Conservation (phyloP, 1,140 invertebrate genomes). For the Thalassaphorura encarpata region DNA sequence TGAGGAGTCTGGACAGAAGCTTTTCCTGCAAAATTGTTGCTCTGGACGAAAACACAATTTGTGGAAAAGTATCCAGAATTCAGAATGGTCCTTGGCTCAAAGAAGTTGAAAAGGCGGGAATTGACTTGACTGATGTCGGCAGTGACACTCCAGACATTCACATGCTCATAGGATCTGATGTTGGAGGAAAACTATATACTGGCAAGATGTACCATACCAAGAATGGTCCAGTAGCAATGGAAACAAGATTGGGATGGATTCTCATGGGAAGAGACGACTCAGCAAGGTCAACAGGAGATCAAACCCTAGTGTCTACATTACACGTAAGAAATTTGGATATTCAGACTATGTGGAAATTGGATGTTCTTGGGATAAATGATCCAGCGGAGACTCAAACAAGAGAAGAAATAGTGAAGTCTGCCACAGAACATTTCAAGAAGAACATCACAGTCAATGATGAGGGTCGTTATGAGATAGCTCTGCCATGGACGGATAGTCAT, state of each 20-base stretch:
- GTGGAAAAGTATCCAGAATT: conserved; percentile 1
- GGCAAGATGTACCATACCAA: neutral
- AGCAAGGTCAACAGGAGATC: neutral
- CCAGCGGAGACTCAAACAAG: neutral
- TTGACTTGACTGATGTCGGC: no score
- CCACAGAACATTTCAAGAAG: neutral
- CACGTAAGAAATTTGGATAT: conserved; percentile 24
- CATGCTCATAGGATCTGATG: conserved; percentile 4
- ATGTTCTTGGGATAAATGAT: conserved; percentile 27
- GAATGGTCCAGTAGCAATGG: conserved; percentile 28
- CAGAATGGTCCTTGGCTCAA: conserved; percentile 4
- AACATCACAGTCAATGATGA: neutral
- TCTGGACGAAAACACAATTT: conserved; percentile 4
- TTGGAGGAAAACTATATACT: neutral
- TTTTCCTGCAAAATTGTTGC: neutral
- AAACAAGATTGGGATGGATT: conserved; percentile 35
- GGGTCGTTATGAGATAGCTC: conserved; percentile 6
- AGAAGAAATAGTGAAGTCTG: conserved; percentile 1
- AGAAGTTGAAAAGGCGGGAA: conserved; percentile 1
- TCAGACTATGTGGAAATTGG: conserved; percentile 36
- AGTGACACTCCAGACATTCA: neutral
- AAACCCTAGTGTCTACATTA: conserved; percentile 21
- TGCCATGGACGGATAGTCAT: conserved; percentile 10
- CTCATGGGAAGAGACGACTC: conserved; percentile 28
- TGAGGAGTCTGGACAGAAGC: neutral